Evolutionary conservation across 2,113 vertebrate genomes (phyloP), one percentile per base, ranked within the genome.

Genomic region (Tachuris rubrigastra): DNA sequence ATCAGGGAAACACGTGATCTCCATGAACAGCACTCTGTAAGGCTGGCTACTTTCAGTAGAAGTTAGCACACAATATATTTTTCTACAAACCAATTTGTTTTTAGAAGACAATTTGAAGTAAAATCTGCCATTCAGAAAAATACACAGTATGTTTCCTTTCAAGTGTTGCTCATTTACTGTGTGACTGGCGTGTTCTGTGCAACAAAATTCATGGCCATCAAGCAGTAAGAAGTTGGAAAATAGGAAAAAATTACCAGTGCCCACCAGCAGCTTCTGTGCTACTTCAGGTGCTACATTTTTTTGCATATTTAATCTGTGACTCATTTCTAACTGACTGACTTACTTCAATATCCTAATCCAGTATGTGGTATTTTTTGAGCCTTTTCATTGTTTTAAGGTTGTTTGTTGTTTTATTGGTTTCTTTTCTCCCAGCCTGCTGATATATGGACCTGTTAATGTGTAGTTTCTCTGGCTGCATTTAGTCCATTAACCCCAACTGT

Each of bases 41-140:
- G 50, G 31, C 44, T 80, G 63, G 23, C 10, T 24, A 46, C 44
- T 89, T 88, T 59, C 47, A 74, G 60, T 3, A 83, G 33, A 89
- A 66, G 24, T 72, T 73, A 91, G 46, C 15, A 85, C 16, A 50
- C 21, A 75, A 12, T 42, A 9, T 28, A 31, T 56, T 42, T 52
- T 75, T 81, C 67, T 53, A 52, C 27, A 30, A 75, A 59, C 15
- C 1, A 2, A 14, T 77, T 81, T 92, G 76, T 39, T 84, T 92
- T 86, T 58, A 55, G 49, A 88, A 50, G 35, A 69, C 4, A 12
- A 88, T 85, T 39, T 88, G 72, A 91, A 91, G 33, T 77, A 3
- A 90, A 67, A 62, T 74, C 52, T 91, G 78, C 55, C 55, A 50
- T 69, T 94, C 49, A 79, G 81, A 89, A 87, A 93, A 85, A 79